Conservation (phyloP, 2,888 invertebrate genomes). For the Odontomyia ornata region DNA sequence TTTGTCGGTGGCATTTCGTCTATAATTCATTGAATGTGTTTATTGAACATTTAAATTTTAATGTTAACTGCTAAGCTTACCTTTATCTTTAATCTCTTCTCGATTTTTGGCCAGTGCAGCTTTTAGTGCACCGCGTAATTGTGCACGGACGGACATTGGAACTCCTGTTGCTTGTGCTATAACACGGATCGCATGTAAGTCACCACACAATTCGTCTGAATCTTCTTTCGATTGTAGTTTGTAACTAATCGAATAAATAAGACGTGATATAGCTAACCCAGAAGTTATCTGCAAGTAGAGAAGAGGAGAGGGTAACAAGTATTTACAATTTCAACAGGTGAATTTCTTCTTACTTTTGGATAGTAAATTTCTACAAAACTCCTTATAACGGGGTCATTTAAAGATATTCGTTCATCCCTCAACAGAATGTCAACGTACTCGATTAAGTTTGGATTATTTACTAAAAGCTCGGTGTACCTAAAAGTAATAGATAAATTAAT, state of each 20-base stretch:
- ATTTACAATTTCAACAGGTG: neutral
- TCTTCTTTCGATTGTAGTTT: constrained; percentile 63
- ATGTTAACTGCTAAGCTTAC: constrained; percentile 53
- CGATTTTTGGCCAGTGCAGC: constrained; percentile 60
- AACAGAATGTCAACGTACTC: constrained; percentile 92
- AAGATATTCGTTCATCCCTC: constrained; percentile 84
- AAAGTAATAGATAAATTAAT: constrained; percentile 52
- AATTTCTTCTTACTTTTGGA: constrained; percentile 74
- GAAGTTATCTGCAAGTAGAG: constrained; percentile 57
- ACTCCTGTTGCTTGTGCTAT: constrained; percentile 63
- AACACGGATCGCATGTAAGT: constrained; percentile 63
- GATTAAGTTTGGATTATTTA: constrained; percentile 83
- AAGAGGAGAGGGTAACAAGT: neutral
- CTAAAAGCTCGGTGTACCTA: constrained; percentile 81
- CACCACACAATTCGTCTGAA: constrained; percentile 63
- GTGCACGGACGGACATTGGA: constrained; percentile 62
- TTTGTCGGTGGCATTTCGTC: constrained; percentile 53
- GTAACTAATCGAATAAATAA: constrained; percentile 63
- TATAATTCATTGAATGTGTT: constrained; percentile 13
- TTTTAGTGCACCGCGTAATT: constrained; percentile 60
- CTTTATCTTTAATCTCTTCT: constrained; percentile 59
- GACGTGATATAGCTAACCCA: constrained; percentile 62
- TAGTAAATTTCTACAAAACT: constrained; percentile 90
- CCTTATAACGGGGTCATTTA: constrained; percentile 85
- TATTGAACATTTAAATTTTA: neutral